Percentiles rank a stretch among this genome's conserved stretches.
phyloP scores from a whole-genome alignment of 2,113 vertebrate genomes.

The Todiramphus chloris region DNA sequence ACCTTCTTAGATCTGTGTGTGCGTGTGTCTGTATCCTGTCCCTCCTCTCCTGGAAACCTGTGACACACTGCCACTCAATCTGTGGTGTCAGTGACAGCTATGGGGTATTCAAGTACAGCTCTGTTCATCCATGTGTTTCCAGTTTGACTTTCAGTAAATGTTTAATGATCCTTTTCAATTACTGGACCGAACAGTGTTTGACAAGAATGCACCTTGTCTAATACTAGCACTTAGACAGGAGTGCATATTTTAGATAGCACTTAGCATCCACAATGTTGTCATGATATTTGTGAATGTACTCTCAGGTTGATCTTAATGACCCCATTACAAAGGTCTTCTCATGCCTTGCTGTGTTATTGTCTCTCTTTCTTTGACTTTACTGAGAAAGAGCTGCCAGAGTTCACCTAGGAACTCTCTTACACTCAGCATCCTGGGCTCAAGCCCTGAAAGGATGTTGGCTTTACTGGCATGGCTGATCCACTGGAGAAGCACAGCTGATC shows the following conservation, averaged over 20 bases:
- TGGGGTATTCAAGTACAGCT: slow-evolving; percentile 11
- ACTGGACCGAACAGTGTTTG: slow-evolving; percentile 68
- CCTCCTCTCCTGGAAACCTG: neutral
- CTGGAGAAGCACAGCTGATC: neutral
- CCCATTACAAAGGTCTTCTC: slow-evolving; percentile 68
- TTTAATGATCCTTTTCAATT: slow-evolving; percentile 78
- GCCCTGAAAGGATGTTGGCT: neutral
- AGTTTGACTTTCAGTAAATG: slow-evolving; percentile 73
- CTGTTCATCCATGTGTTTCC: slow-evolving; percentile 55
- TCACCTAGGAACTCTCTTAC: neutral
- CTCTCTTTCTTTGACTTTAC: slow-evolving; percentile 33
- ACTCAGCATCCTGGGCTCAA: neutral
- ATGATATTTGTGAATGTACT: slow-evolving; percentile 69
- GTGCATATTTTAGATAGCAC: slow-evolving; percentile 73
- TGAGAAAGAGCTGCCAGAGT: slow-evolving; percentile 2
- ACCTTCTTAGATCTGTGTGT: neutral
- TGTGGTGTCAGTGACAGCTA: slow-evolving; percentile 13
- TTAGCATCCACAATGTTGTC: slow-evolving; percentile 70
- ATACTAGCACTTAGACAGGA: slow-evolving; percentile 76
- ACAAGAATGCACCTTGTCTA: slow-evolving; percentile 70
- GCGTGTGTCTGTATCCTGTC: neutral
- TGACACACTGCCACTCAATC: neutral
- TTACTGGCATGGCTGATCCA: neutral
- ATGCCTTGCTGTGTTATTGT: neutral
- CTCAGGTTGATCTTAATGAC: slow-evolving; percentile 72